Base-by-base conservation (phyloP, 2,888 invertebrate genomes). In the Chrysolina americana region DNA sequence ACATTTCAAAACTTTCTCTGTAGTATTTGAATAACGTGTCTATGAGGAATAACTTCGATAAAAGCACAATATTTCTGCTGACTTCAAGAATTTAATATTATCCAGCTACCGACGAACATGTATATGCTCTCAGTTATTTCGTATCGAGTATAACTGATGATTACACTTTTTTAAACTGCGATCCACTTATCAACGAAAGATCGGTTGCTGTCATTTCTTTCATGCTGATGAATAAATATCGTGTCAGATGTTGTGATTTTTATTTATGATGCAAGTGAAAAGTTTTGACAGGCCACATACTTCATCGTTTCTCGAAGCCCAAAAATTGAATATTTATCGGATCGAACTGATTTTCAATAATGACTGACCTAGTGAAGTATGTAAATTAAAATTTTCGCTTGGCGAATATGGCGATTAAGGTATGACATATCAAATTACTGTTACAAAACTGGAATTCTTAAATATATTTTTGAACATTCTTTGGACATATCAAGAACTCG, bases 201-300 rank as follows among this genome's bases (percentile, higher is more conserved):
- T 59, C 53, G 41, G 21, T 36, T 21, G 68, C 68, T 53, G 68
- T 68, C 56, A 68, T 13, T 66, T 28, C 1, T n/a, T 50, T 50
- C 28, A n/a, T 36, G 28, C n/a, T 50, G 41, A 41, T 68, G 21
- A 53, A 41, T 56, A 41, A 68, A 68, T 53, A 68, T 48, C 21
- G 9, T 53, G 53, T 68, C 53, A 68, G 56, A 53, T 68, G 53
- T 68, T 50, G 66, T 19, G 66, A 36, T 50, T 50, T 66, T 65
- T 65, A 65, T 65, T 65, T 23, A 65, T 65, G 65, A 48, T 28
- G 23, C 23, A 19, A n/a, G 65, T 28, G 28, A 65, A 65, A 65
- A 44, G n/a, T 65, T 47, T 10, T 65, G 65, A 65, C 65, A 44
- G 65, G 47, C 28, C 23, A 48, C 48, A 65, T 65, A 41, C 48